These are phyloP conservation scores for Oceanodroma leucorhoa DNA, from an alignment of 2,797 vertebrate species.

Conservation along the genomic window DNA sequence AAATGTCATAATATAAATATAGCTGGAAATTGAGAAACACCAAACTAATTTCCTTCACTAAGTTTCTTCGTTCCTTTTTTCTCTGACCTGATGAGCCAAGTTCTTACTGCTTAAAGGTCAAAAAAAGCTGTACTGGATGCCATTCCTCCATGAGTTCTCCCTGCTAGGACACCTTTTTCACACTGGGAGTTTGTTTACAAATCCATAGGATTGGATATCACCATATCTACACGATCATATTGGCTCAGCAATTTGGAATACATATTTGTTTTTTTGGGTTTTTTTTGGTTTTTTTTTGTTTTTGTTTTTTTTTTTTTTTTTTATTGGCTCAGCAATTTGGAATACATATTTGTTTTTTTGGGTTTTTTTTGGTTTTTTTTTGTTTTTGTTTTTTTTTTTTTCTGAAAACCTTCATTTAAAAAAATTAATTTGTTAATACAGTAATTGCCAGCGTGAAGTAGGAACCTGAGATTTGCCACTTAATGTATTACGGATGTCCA, in stretches of 20 bases:
- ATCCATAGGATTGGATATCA: not conserved
- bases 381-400: not conserved
- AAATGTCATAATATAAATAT: not conserved
- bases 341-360: not conserved
- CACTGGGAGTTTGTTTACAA: not conserved
- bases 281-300: too few relatives aligned
- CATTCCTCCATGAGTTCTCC: not conserved
- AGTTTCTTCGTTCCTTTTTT: not conserved
- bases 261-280: not conserved
- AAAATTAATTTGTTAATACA: not conserved
- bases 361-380: too few relatives aligned
- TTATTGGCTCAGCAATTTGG: not conserved
- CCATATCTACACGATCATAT: not conserved
- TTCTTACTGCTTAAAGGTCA: not conserved
- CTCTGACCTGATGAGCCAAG: not conserved
- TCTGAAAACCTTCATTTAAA: not conserved
- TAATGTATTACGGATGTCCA: not conserved
- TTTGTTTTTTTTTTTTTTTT: not conserved
- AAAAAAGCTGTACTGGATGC: not conserved
- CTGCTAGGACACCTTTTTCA: not conserved
- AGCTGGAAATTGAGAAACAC: not conserved
- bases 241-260: not conserved
- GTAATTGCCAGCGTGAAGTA: not conserved
- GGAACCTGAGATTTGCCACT: not conserved
- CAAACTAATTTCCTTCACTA: not conserved